phyloP scores from a whole-genome alignment of 2,797 vertebrate genomes.

The Mastacembelus armatus region DNA sequence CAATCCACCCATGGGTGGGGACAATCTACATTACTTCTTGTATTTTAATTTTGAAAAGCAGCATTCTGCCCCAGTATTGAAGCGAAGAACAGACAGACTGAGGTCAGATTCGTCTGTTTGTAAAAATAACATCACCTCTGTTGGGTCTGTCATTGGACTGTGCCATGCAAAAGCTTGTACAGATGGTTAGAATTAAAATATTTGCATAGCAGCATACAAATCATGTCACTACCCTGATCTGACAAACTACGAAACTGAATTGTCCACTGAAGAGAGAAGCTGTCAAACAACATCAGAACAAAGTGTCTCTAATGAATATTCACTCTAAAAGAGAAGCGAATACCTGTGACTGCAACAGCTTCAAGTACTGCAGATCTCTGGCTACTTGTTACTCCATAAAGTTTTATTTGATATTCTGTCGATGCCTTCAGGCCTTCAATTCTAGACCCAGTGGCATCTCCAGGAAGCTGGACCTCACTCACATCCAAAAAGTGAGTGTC shows the following conservation, averaged over 20 bases:
- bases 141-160: constrained; percentile 10
- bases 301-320: constrained; percentile 25
- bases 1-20: no score
- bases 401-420: constrained; percentile 78
- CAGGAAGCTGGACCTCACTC: constrained; percentile 69
- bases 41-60: constrained; percentile 42
- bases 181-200: background rate
- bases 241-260: constrained; percentile 5
- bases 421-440: constrained; percentile 74
- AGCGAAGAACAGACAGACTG: constrained; percentile 30
- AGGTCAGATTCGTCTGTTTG: constrained; percentile 1
- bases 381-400: constrained; percentile 76
- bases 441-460: constrained; percentile 68
- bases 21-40: constrained; percentile 39
- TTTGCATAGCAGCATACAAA: constrained; percentile 61
- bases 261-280: constrained; percentile 15
- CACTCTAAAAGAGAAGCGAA: constrained; percentile 58
- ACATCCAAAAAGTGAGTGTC: constrained; percentile 63
- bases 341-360: constrained; percentile 83
- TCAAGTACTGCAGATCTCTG: constrained; percentile 75
- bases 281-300: constrained; percentile 6
- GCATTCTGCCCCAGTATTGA: constrained; percentile 20
- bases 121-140: constrained; percentile 20
- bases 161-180: constrained; percentile 47
- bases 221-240: background rate